Evolutionary conservation across 2,888 invertebrate genomes (phyloP).

Genomic region (Lampropteryx suffumata): DNA sequence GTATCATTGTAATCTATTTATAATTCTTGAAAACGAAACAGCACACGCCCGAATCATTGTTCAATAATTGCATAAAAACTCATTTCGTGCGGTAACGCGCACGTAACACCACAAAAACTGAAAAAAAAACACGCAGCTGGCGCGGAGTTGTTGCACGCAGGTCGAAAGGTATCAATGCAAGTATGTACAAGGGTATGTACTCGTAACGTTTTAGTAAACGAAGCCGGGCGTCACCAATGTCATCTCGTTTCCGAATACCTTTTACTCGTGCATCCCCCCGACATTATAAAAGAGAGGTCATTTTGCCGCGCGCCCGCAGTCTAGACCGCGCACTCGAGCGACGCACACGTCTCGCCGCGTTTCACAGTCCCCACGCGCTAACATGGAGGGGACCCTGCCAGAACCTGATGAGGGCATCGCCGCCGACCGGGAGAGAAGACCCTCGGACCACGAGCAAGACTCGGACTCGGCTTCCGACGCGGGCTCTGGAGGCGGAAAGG

Average conservation of each 20-base stretch:
- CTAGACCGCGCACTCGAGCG: constrained; percentile 66
- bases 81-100: constrained; percentile 11
- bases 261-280: constrained; percentile 74
- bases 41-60: constrained; percentile 17
- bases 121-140: constrained; percentile 4
- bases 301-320: constrained; percentile 77
- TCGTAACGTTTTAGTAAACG: constrained; percentile 8
- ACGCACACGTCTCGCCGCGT: constrained; percentile 63
- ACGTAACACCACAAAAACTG: constrained; percentile 11
- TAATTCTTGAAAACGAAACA: constrained; percentile 15
- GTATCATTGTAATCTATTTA: constrained; percentile 19
- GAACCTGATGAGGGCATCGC: constrained; percentile 74
- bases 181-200: constrained; percentile 12
- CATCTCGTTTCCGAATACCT: constrained; percentile 69
- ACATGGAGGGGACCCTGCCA: constrained; percentile 72
- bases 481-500: constrained; percentile 85
- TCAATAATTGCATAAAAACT: constrained; percentile 18
- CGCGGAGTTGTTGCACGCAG: constrained; percentile 3
- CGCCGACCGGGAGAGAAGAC: constrained; percentile 74
- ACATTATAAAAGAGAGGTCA: constrained; percentile 70
- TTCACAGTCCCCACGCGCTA: constrained; percentile 34
- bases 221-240: constrained; percentile 56
- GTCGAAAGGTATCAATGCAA: neutral
- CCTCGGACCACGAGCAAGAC: constrained; percentile 85
- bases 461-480: constrained; percentile 86